Evolutionary conservation across 2,113 vertebrate genomes (phyloP).

Genomic region (Candoia aspera): DNA sequence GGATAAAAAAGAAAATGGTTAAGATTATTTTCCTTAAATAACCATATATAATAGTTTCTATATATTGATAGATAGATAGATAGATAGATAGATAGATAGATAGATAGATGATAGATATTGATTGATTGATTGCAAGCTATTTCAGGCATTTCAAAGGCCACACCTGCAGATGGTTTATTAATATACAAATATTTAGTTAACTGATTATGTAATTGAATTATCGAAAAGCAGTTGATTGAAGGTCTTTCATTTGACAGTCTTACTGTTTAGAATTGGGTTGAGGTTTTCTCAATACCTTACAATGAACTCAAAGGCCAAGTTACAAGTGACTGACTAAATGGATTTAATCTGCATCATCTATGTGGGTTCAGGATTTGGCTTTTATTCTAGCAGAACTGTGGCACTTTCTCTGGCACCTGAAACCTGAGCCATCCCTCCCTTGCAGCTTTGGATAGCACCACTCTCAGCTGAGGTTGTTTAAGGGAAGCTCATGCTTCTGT

Average conservation of each 20-base stretch:
- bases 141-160: not conserved
- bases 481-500: constrained; percentile 23
- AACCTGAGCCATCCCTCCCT: not conserved
- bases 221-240: not conserved
- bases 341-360: not conserved
- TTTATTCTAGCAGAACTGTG: not conserved
- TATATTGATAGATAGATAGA: too few species aligned
- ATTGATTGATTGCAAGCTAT: not conserved
- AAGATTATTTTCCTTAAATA: not conserved
- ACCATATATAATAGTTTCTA: not conserved
- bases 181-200: not conserved
- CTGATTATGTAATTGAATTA: not conserved
- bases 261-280: not conserved
- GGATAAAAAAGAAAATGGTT: not conserved
- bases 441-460: not conserved
- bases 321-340: not conserved
- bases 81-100: too few species aligned
- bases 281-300: not conserved
- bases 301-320: not conserved
- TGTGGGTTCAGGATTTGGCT: not conserved
- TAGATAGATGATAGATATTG: too few species aligned
- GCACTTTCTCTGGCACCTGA: not conserved
- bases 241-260: not conserved
- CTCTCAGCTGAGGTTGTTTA: not conserved
- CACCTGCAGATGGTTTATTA: not conserved